Conservation (phyloP, 1,140 invertebrate species). For the Trissolcus basalis region DNA sequence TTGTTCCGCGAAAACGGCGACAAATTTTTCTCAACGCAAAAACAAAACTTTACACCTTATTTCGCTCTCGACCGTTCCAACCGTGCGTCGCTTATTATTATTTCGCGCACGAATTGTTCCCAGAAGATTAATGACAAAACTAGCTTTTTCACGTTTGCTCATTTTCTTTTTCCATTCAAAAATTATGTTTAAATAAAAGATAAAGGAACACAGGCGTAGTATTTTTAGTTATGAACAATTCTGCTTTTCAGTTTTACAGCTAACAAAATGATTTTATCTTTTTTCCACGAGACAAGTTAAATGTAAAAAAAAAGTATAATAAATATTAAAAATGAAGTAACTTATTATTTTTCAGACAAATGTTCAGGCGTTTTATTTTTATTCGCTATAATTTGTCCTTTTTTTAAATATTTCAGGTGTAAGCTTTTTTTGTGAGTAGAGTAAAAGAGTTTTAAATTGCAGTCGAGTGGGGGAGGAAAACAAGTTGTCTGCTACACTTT, state of each 20-base stretch:
- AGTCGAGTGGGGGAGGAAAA: constrained; percentile 24
- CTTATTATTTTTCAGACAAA: too few species aligned
- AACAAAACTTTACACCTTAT: constrained; percentile 36
- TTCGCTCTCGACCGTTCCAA: constrained; percentile 1
- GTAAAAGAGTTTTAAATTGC: background rate
- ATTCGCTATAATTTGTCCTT: too few species aligned
- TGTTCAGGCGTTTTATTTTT: too few species aligned
- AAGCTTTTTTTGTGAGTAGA: too few species aligned
- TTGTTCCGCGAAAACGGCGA: constrained; percentile 47
- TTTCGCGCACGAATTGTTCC: constrained; percentile 13
- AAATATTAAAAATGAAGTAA: too few species aligned
- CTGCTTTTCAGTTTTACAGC: too few species aligned
- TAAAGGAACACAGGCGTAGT: background rate
- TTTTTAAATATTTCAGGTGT: too few species aligned
- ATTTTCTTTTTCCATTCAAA: background rate
- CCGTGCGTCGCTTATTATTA: constrained; percentile 1
- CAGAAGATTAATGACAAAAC: constrained; percentile 24
- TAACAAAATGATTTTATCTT: background rate
- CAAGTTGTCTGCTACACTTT: constrained; percentile 70
- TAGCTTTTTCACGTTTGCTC: constrained; percentile 6
- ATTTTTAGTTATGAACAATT: too few species aligned
- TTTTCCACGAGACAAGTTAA: too few species aligned
- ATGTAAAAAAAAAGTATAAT: too few species aligned
- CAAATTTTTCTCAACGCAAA: constrained; percentile 13
- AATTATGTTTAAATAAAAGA: background rate